These are phyloP conservation scores for Mamestra configurata DNA, from an alignment of 1,140 invertebrate species.

Conservation along the genomic window DNA sequence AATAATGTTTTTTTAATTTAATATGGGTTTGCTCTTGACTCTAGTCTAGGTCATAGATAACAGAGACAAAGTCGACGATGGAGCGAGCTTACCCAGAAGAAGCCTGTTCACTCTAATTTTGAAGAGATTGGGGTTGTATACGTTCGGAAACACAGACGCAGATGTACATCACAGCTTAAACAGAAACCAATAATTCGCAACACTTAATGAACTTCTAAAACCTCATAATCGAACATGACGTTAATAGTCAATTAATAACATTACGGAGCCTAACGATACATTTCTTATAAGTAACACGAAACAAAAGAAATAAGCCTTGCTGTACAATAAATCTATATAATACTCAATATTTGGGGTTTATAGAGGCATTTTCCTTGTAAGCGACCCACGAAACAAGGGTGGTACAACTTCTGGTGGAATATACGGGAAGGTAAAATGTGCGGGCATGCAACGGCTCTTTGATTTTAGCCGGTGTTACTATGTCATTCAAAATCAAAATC, in stretches of 20 bases:
- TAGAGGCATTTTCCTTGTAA: conserved; percentile 45
- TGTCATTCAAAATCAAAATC: too few species aligned
- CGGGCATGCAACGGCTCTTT: too few species aligned
- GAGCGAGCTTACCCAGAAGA: too few species aligned
- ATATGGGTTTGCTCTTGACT: too few species aligned
- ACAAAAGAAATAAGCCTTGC: conserved; percentile 43
- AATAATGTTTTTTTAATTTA: too few species aligned
- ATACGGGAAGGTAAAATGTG: neutral
- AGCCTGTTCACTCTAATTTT: too few species aligned
- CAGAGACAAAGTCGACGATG: too few species aligned
- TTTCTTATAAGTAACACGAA: conserved; percentile 15
- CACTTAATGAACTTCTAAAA: conserved; percentile 1
- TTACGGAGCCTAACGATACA: conserved; percentile 28
- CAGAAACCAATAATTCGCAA: neutral
- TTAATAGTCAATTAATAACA: conserved; percentile 47
- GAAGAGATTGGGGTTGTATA: too few species aligned
- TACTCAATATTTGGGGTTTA: conserved; percentile 50
- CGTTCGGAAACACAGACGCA: too few species aligned
- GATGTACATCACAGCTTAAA: neutral
- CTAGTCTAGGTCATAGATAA: too few species aligned
- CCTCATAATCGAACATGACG: conserved; percentile 30
- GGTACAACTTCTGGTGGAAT: neutral
- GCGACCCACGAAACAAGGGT: conserved; percentile 31
- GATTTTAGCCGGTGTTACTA: too few species aligned
- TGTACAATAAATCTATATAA: conserved; percentile 52